phyloP scores from a whole-genome alignment of 2,113 vertebrate species.

The Hemicordylus capensis region DNA sequence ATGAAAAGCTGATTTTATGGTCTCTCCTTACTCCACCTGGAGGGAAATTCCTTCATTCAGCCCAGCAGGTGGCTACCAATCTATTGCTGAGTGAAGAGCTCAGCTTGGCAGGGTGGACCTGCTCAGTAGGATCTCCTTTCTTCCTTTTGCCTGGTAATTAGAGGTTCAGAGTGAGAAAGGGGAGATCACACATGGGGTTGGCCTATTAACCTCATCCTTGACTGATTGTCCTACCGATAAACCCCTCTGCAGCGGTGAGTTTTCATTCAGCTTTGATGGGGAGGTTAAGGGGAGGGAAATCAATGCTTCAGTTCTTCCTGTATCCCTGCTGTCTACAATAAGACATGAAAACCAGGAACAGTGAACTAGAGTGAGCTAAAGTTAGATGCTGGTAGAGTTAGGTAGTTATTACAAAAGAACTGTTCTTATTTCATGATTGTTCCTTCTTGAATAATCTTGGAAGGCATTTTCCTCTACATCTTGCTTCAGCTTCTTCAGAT shows the following conservation, averaged over 20 bases:
- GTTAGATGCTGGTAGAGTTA: neutral
- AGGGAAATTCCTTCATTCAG: neutral
- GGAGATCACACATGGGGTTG: constrained; percentile 47
- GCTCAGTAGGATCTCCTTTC: neutral
- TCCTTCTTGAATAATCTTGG: neutral
- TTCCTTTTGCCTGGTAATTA: constrained; percentile 42
- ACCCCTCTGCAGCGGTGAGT: constrained; percentile 51
- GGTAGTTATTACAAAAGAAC: neutral
- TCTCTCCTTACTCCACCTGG: neutral
- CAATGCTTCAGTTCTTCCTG: neutral
- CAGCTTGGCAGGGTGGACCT: neutral
- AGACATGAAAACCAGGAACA: fast-evolving
- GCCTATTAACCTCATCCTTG: constrained; percentile 56
- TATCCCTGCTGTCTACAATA: fast-evolving
- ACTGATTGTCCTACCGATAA: constrained; percentile 52
- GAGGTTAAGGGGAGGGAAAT: neutral
- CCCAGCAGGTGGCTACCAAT: neutral
- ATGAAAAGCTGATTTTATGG: neutral
- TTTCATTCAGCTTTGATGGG: constrained; percentile 17
- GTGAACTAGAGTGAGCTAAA: neutral
- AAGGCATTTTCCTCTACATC: neutral
- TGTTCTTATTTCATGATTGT: neutral
- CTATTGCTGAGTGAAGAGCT: neutral
- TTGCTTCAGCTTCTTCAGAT: neutral
- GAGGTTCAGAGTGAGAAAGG: constrained; percentile 41